phyloP scores from a whole-genome alignment of 2,888 invertebrate genomes.

The Himalopsyche kuldschensis region DNA sequence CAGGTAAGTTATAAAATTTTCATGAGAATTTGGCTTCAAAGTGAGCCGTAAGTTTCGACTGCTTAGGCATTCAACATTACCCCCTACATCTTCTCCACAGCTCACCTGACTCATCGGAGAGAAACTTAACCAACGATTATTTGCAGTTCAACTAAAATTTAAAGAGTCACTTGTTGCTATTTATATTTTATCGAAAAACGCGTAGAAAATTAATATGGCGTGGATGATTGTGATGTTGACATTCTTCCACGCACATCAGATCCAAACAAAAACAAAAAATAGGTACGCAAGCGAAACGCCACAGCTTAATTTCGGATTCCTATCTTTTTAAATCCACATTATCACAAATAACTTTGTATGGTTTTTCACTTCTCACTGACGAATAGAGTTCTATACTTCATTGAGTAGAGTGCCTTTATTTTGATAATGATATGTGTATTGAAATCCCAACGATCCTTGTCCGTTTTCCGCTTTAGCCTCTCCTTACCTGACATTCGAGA shows the following conservation, averaged over 20 bases:
- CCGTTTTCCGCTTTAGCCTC: neutral
- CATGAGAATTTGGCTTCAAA: constrained; percentile 34
- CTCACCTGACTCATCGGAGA: constrained; percentile 5
- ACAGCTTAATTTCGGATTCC: too few species aligned
- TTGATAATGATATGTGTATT: neutral
- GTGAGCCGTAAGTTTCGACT: constrained; percentile 31
- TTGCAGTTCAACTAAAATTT: neutral
- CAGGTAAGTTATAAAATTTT: constrained; percentile 35
- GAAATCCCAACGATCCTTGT: neutral
- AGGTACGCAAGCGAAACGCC: too few species aligned
- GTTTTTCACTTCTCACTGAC: too few species aligned
- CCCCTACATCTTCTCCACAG: neutral
- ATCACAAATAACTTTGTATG: too few species aligned
- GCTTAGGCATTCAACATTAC: constrained; percentile 26
- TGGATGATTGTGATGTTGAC: too few species aligned
- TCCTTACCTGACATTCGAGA: neutral
- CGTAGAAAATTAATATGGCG: too few species aligned
- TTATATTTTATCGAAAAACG: too few species aligned
- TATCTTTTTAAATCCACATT: too few species aligned
- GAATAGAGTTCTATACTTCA: too few species aligned
- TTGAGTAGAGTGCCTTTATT: neutral
- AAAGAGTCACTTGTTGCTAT: neutral
- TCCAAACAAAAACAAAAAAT: too few species aligned
- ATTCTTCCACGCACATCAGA: too few species aligned
- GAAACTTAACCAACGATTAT: constrained; percentile 6